Evolutionary conservation across 2,113 vertebrate species (phyloP).

Genomic region (Zosterops pallidus): DNA sequence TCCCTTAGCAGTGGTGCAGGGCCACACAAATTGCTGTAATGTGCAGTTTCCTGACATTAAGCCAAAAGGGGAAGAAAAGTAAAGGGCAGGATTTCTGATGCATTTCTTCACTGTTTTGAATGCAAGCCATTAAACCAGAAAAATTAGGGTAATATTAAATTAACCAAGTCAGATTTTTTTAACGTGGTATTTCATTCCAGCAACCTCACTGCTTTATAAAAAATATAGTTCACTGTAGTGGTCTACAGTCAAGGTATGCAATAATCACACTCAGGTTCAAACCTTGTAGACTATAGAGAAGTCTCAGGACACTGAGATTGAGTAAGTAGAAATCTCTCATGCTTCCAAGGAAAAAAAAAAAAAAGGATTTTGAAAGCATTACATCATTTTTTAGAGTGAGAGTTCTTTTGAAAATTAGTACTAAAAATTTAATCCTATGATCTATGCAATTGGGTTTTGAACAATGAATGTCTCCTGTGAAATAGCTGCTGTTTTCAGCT

Average conservation of each 20-base stretch:
- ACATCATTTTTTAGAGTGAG: not conserved
- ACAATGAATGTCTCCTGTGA: not conserved
- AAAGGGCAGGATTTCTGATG: conserved; percentile 20
- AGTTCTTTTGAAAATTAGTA: not conserved
- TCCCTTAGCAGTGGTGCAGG: not conserved
- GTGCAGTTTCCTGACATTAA: conserved; percentile 36
- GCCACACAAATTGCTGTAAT: conserved; percentile 1
- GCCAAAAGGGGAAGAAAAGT: not conserved
- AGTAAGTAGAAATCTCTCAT: not conserved
- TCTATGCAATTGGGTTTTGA: not conserved
- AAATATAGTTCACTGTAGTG: not conserved
- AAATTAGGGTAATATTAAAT: not conserved
- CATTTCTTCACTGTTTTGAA: conserved; percentile 33
- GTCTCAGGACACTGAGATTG: not conserved
- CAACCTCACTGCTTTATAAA: not conserved
- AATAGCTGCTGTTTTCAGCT: not conserved
- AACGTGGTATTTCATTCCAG: not conserved
- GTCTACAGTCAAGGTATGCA: not conserved
- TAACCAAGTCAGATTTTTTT: not conserved
- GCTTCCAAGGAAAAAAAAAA: not conserved
- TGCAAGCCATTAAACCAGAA: not conserved
- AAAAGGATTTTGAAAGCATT: not conserved
- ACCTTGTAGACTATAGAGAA: not conserved
- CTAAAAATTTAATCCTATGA: not conserved
- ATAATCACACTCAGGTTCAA: not conserved